Evolutionary conservation across 1,140 invertebrate genomes (phyloP).

Genomic region (Lepeophtheirus salmonis): DNA sequence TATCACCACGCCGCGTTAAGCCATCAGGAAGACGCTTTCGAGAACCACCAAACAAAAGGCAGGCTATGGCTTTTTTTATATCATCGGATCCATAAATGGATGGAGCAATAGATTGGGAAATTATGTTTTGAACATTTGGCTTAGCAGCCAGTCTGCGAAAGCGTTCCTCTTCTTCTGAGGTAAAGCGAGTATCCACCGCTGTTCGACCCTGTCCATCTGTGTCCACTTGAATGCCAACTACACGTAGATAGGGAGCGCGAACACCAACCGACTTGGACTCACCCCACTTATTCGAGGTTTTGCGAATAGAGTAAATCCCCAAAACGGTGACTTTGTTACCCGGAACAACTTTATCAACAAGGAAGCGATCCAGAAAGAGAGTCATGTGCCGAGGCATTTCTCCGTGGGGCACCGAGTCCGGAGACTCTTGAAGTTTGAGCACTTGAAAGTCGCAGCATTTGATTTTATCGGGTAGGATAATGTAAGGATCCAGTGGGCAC

Average conservation of each 20-base stretch:
- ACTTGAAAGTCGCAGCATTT: constrained; percentile 79
- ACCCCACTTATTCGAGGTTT: constrained; percentile 39
- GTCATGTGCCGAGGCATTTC: constrained; percentile 94
- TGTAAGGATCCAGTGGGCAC: constrained; percentile 93
- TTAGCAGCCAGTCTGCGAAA: constrained; percentile 65
- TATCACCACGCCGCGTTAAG: constrained; percentile 80
- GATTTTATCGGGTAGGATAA: constrained; percentile 92
- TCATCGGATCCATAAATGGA: constrained; percentile 87
- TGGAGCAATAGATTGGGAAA: constrained; percentile 80
- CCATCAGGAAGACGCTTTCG: constrained; percentile 84
- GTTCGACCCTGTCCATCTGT: constrained; percentile 48
- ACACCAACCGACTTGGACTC: constrained; percentile 63
- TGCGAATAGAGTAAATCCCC: constrained; percentile 94
- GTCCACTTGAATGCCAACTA: constrained; percentile 74
- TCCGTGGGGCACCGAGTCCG: constrained; percentile 89
- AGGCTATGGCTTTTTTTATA: constrained; percentile 94
- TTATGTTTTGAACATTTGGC: constrained; percentile 62
- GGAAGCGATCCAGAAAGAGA: constrained; percentile 79
- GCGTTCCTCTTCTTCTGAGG: constrained; percentile 69
- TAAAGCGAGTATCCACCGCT: constrained; percentile 25
- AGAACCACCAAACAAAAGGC: constrained; percentile 75
- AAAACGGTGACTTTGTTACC: constrained; percentile 83
- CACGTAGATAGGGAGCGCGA: constrained; percentile 75
- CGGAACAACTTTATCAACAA: constrained; percentile 87
- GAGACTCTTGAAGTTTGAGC: constrained; percentile 81